Base-by-base conservation (phyloP, 2,888 invertebrate species). In the Drosophila kanekoi region DNA sequence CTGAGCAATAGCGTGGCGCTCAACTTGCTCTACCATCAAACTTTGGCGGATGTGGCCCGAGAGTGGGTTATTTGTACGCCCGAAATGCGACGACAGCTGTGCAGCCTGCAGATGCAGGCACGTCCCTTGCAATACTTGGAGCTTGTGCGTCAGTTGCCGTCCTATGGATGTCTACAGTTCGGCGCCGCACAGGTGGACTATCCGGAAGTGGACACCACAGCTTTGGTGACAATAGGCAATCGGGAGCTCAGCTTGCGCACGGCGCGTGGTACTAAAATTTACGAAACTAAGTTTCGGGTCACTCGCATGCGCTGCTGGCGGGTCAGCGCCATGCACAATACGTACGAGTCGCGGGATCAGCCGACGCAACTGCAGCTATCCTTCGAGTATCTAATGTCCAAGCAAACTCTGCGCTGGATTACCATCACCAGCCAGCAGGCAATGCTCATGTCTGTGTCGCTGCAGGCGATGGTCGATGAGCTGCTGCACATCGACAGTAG, bases 251-350 rank as follows among this genome's bases (percentile, higher is more conserved):
- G 95, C 81, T 94, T 98, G 83, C 94, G 95, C 32, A 94, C 95
- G 20, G 91, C 93, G 10, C 91, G 93, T 38, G 93, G 94, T 16
- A 93, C 94, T 33, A 94, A 95, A 60, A 93, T 94, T n/a, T 95
- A 95, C 77, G 98, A 98, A 92, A 96, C 96, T 49, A 94, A 95
- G 86, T 99, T 98, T 92, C 97, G 97, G 92, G 98, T 99, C 40
- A 99, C 98, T 0, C 94, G 99, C 81, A 99, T 99, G 96, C 94
- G 98, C 64, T 98, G 98, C 89, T 99, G 99, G 99, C 94, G 99
- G 81, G 98, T 99, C 49, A 98, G 98, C 18, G 97, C 97, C 1
- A 93, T 96, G 81, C 96, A 96, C 91, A 93, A 89, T 20, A 80
- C 89, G 0, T 75, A 74, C 13, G 88, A 90, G 63, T 79, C 90